A percentile compares a stretch with the other conserved stretches of the same genome.
Conservation (phyloP, 2,113 vertebrate genomes). For the Paedocypris sp. region DNA sequence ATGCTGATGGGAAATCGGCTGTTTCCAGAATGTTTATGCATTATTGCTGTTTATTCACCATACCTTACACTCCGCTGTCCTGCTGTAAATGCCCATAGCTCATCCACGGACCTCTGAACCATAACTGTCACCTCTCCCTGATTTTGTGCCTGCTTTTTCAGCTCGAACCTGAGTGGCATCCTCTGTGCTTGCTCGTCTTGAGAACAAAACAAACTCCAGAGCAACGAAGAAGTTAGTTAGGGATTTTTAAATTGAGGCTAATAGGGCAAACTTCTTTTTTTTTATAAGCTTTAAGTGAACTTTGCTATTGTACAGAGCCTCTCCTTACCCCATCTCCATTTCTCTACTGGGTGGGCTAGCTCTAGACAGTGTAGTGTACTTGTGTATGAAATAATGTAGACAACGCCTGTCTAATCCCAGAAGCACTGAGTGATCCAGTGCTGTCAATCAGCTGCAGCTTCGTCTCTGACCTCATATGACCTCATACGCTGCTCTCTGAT, state of each 20-base stretch:
- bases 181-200: conserved; percentile 13
- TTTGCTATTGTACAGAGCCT: conserved; percentile 34
- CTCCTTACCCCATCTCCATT: conserved; percentile 29
- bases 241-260: conserved; percentile 32
- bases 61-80: neutral
- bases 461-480: conserved; percentile 29
- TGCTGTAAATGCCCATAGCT: conserved; percentile 44
- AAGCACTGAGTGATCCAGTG: conserved; percentile 50
- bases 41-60: conserved; percentile 22
- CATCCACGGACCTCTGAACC: conserved; percentile 42
- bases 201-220: conserved; percentile 11
- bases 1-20: neutral
- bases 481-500: conserved; percentile 9
- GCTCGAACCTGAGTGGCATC: conserved; percentile 12
- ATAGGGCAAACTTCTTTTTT: conserved; percentile 32
- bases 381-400: conserved; percentile 61
- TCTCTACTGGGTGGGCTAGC: conserved; percentile 43
- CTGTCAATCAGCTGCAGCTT: conserved; percentile 49
- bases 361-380: conserved; percentile 65
- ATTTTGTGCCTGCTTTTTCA: conserved; percentile 50
- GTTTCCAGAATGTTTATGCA: conserved; percentile 9
- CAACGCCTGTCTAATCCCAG: conserved; percentile 42
- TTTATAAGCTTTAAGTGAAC: conserved; percentile 47
- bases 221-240: conserved; percentile 10
- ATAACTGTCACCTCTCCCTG: conserved; percentile 33